Base-by-base conservation (phyloP, 92 coral and sea anemone genomes). In the Micromussa lordhowensis region DNA sequence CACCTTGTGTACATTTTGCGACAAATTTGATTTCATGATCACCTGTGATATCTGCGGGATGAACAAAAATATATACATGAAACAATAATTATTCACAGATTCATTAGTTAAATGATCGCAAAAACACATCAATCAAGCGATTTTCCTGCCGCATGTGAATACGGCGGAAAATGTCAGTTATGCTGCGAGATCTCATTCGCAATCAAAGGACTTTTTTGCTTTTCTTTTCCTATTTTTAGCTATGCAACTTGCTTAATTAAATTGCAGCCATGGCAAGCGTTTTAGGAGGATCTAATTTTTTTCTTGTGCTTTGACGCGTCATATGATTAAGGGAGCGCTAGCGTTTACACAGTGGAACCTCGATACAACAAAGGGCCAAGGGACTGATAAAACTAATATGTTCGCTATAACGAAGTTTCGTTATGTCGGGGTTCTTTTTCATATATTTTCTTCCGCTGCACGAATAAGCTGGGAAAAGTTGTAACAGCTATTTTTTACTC, bases 81-180 rank as follows among this genome's bases (percentile, higher is more conserved):
- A 54, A 78, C 55, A 31, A 78, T 54, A 55, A 78, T 78, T 55
- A 78, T 78, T 78, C 82, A 54, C 68, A 29, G 82, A 55, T 78
- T 54, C 68, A 38, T 58, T 32, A 80, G 51, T 28, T 40, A 64
- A 82, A 49, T 57, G 68, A 29, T 79, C 82, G 28, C 69, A 79
- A 18, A 64, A 66, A 82, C 51, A 68, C 35, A 68, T 44, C 85
- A 66, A 36, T 82, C 85, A 82, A 38, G 75, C 16, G 85, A 40
- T 82, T 66, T 66, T 17, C 21, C 19, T 64, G 38, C 36, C 19
- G 36, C 9, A 22, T 78, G 82, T 31, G 66, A 16, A 30, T 51
- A 58, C 11, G 48, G 10, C 10, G 48, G 10, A 36, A 36, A 36
- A 31, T 36, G n/a, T 71, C 51, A 34, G 40, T 72, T n/a, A 4